phyloP scores from a whole-genome alignment of 2,113 vertebrate species.

The Turdus rufiventris region DNA sequence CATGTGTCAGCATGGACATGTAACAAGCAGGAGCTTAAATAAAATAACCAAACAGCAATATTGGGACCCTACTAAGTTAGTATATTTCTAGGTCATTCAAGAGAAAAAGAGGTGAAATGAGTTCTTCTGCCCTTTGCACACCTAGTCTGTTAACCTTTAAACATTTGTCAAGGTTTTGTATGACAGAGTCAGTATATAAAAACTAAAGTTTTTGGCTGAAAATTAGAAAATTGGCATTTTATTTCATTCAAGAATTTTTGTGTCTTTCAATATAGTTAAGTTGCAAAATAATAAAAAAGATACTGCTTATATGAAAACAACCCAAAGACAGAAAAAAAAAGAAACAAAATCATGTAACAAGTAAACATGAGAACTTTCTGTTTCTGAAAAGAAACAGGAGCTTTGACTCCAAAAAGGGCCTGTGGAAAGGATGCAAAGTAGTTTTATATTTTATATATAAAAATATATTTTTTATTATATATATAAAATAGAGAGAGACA shows the following conservation, averaged over 20 bases:
- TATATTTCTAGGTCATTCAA: background rate
- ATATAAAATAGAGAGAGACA: too few species aligned
- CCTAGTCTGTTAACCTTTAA: background rate
- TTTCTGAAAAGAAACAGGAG: background rate
- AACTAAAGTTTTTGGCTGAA: background rate
- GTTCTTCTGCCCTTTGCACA: background rate
- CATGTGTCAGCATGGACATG: rapidly evolving
- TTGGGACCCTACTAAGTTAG: background rate
- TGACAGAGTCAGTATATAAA: background rate
- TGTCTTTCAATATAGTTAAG: background rate
- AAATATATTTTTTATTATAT: too few species aligned
- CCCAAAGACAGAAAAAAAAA: background rate
- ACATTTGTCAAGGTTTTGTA: background rate
- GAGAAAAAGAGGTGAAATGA: background rate
- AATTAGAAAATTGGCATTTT: background rate
- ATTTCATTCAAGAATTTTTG: background rate
- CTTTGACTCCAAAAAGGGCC: background rate
- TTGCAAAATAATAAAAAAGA: background rate
- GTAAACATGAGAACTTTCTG: background rate
- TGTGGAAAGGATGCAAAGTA: background rate
- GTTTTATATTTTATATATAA: background rate
- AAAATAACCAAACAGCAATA: background rate
- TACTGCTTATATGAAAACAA: background rate
- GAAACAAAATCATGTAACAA: background rate
- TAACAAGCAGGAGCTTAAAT: background rate